Percentiles rank a stretch among this genome's conserved stretches.
phyloP scores from a whole-genome alignment of 2,113 vertebrate species.

The Grus americana region DNA sequence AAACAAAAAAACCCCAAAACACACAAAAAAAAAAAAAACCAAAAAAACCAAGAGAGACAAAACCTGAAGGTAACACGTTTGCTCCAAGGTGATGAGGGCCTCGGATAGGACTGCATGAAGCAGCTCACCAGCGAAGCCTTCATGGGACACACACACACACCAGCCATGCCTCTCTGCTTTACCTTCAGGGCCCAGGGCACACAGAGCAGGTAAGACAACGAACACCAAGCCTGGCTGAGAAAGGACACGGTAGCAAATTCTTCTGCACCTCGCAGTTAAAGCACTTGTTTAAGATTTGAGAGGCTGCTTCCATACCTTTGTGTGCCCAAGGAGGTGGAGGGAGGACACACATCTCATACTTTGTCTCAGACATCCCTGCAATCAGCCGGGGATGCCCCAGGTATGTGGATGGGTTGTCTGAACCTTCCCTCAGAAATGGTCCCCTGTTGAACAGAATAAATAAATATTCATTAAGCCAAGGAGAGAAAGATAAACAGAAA shows the following conservation, averaged over 20 bases:
- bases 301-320: background rate
- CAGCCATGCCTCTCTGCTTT: background rate
- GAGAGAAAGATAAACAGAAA: background rate
- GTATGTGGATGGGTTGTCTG: background rate
- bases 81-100: background rate
- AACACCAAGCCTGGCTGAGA: background rate
- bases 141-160: fast-evolving
- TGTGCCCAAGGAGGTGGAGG: background rate
- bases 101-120: background rate
- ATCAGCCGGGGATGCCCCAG: fast-evolving
- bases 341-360: background rate
- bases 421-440: background rate
- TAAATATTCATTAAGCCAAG: background rate
- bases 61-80: background rate
- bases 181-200: background rate
- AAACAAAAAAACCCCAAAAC: too few relatives aligned
- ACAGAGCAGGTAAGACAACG: background rate
- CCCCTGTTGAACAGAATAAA: background rate
- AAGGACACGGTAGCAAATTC: background rate
- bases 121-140: background rate
- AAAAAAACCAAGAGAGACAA: background rate
- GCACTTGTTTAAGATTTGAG: background rate
- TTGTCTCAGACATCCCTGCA: background rate
- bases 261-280: background rate
- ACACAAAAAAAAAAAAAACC: background rate